phyloP scores from a whole-genome alignment of 1,140 invertebrate species.

The Charaxes varanes region DNA sequence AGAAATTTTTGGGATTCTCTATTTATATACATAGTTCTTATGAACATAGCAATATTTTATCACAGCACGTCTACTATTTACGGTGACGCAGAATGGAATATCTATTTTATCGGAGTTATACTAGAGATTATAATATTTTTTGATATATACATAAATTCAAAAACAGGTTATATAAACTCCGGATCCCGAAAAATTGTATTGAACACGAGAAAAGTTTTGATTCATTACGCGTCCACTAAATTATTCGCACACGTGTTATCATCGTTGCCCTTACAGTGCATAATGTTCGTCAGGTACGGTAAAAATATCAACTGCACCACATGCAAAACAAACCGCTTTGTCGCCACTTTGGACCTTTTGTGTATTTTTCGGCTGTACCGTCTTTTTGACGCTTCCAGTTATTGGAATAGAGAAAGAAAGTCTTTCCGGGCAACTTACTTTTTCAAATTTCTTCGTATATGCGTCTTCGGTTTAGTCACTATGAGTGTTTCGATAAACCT shows the following conservation, averaged over 20 bases:
- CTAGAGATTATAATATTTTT: slow-evolving; percentile 24
- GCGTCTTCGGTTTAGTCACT: slow-evolving; percentile 17
- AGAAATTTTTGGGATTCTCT: slow-evolving; percentile 31
- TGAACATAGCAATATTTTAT: slow-evolving; percentile 26
- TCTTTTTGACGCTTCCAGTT: slow-evolving; percentile 23
- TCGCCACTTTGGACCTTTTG: slow-evolving; percentile 23
- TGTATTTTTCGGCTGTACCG: slow-evolving; percentile 19
- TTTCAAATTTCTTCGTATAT: slow-evolving; percentile 27
- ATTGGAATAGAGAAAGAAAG: slow-evolving; percentile 14
- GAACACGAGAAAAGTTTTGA: slow-evolving; percentile 15
- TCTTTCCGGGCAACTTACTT: slow-evolving; percentile 8
- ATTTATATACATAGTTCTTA: slow-evolving; percentile 16
- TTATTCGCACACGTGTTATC: slow-evolving; percentile 27
- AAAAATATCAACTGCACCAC: slow-evolving; percentile 14
- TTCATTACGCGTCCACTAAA: slow-evolving; percentile 28
- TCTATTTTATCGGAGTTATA: slow-evolving; percentile 20
- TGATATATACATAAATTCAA: slow-evolving; percentile 30
- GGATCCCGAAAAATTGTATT: slow-evolving; percentile 22
- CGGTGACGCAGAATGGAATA: slow-evolving; percentile 3
- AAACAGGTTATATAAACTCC: slow-evolving; percentile 27
- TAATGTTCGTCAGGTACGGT: slow-evolving; percentile 32
- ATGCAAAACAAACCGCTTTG: slow-evolving; percentile 30
- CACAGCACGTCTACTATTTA: slow-evolving; percentile 25
- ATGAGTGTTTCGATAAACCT: slow-evolving; percentile 20
- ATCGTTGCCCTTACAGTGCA: slow-evolving; percentile 25